A percentile compares a stretch with the other conserved stretches of the same genome.
Evolutionary conservation across 2,113 vertebrate species (phyloP).

Genomic region (Ceyx melanurus): DNA sequence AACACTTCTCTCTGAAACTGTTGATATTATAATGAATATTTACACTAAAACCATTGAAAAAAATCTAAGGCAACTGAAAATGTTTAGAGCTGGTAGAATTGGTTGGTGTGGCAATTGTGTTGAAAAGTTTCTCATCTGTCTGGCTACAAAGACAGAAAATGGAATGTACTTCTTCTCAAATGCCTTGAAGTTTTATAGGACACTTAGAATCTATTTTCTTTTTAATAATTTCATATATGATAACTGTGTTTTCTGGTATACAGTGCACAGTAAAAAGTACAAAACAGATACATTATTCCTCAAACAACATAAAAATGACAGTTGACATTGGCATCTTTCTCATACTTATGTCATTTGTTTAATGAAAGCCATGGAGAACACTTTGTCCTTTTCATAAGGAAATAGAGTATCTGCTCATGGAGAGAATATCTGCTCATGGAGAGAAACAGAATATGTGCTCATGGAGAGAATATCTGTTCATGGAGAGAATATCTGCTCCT

Average conservation of each 20-base stretch:
- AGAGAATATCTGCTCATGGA: neutral
- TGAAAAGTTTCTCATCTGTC: neutral
- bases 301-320: neutral
- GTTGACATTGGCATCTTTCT: neutral
- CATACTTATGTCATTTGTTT: neutral
- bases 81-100: neutral
- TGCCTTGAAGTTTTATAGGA: neutral
- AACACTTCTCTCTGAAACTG: neutral
- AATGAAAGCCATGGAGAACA: neutral
- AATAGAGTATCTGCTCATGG: neutral
- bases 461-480: too few species aligned
- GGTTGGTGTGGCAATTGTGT: neutral
- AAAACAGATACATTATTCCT: neutral
- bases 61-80: neutral
- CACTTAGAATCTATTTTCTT: neutral
- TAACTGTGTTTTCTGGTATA: neutral
- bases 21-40: neutral
- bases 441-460: neutral
- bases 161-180: neutral
- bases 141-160: neutral
- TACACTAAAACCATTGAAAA: too few species aligned
- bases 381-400: neutral
- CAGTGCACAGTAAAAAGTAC: neutral
- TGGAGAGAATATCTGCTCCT: neutral
- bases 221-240: neutral